phyloP scores from a whole-genome alignment of 2,113 vertebrate genomes.

The Chlorodrepanis virens region DNA sequence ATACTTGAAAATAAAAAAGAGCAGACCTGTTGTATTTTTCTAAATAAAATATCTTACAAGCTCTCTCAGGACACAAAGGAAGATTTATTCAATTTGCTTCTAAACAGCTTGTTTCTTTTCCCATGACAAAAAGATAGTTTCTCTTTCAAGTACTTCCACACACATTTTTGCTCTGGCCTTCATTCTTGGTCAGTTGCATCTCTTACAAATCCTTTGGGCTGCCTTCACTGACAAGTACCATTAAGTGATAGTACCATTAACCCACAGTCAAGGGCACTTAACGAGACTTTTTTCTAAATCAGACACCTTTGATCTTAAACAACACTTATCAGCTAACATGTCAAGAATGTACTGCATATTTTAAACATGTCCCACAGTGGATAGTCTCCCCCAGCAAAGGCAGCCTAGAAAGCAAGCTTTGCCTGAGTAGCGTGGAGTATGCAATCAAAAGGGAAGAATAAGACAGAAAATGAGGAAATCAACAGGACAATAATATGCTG shows the following conservation, averaged over 20 bases:
- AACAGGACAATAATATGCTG: not conserved
- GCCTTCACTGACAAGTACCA: slow-evolving; percentile 4
- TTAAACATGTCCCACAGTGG: not conserved
- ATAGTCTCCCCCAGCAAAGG: not conserved
- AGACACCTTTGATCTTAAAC: slow-evolving; percentile 35
- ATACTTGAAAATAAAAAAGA: not conserved
- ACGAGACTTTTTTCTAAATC: slow-evolving; percentile 7
- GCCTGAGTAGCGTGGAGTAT: not conserved
- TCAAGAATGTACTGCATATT: slow-evolving; percentile 1
- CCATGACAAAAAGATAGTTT: not conserved
- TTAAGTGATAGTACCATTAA: slow-evolving; percentile 29
- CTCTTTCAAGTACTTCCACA: not conserved
- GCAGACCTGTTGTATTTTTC: not conserved
- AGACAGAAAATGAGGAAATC: not conserved
- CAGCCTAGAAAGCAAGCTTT: not conserved
- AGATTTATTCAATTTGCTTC: not conserved
- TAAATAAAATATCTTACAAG: not conserved
- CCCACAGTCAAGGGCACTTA: slow-evolving; percentile 31
- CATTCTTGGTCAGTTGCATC: not conserved
- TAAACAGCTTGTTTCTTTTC: not conserved
- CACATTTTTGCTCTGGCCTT: slow-evolving; percentile 4
- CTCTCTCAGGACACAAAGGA: not conserved
- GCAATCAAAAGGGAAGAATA: not conserved
- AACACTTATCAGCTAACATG: slow-evolving; percentile 6
- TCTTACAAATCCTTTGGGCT: not conserved